Conservation (phyloP, 2,797 vertebrate genomes). For the Scarus forsteni region DNA sequence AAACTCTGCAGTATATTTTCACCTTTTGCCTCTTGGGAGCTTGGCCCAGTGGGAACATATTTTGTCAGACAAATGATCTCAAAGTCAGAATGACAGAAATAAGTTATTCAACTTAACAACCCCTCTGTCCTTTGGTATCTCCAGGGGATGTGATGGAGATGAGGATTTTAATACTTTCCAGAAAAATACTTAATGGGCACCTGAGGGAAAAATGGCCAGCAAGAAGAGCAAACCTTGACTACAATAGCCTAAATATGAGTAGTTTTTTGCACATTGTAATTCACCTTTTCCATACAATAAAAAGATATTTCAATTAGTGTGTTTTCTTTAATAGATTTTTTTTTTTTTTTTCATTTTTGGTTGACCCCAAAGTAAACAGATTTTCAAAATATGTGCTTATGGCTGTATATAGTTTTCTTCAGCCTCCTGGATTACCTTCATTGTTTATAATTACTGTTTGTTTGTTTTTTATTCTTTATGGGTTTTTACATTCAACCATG, state of each 20-base stretch:
- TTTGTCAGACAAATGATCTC: not conserved
- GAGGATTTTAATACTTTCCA: not conserved
- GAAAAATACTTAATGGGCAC: not conserved
- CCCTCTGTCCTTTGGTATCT: not conserved
- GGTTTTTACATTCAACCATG: no score
- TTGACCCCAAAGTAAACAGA: no score
- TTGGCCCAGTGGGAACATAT: not conserved
- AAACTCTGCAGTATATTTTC: no score
- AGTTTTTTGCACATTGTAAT: not conserved
- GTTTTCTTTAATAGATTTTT: no score
- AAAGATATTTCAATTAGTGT: not conserved
- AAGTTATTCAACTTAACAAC: not conserved
- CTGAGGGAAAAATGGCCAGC: not conserved
- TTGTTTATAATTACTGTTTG: no score
- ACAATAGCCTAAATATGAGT: not conserved
- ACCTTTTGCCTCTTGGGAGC: not conserved
- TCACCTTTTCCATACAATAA: not conserved
- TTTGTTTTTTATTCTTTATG: no score
- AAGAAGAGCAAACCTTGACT: not conserved
- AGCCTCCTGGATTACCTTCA: no score
- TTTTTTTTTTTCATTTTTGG: no score
- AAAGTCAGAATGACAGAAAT: not conserved
- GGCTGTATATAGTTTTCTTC: no score
- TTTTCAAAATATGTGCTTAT: no score
- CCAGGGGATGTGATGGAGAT: not conserved